These are phyloP conservation scores for Agriopis leucophaearia DNA, from an alignment of 2,888 invertebrate species.

Conservation along the genomic window DNA sequence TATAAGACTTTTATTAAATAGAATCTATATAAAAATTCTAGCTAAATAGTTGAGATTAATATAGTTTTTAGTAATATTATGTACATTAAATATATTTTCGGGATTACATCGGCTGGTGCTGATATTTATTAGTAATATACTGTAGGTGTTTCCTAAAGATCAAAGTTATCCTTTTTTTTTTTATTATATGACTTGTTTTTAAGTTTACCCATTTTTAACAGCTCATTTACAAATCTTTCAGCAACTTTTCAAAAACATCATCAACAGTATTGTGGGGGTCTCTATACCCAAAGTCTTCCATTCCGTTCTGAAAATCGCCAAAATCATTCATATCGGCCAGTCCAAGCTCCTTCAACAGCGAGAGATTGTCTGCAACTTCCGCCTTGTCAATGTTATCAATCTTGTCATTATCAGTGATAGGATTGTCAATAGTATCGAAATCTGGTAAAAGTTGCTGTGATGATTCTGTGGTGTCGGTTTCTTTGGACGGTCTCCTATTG, in stretches of 20 bases:
- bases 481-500: conserved; percentile 71
- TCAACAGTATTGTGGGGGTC: conserved; percentile 53
- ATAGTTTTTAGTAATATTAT: not conserved
- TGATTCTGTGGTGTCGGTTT: conserved; percentile 66
- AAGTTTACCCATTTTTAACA: no score
- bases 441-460: conserved; percentile 73
- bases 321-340: conserved; percentile 79
- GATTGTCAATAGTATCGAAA: conserved; percentile 56
- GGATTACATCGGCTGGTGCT: not conserved
- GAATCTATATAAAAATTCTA: conserved; percentile 20
- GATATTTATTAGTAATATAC: not conserved
- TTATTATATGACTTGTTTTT: no score
- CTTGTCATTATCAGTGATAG: conserved; percentile 8
- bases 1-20: conserved; percentile 24
- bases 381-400: conserved; percentile 2
- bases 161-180: no score
- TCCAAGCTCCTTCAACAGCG: conserved; percentile 86
- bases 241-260: conserved; percentile 77
- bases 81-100: not conserved
- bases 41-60: conserved; percentile 15
- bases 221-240: conserved; percentile 64
- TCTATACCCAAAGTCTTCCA: conserved; percentile 63
- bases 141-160: not conserved
- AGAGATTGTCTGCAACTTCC: conserved; percentile 63
- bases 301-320: conserved; percentile 79